Evolutionary conservation across 2,113 vertebrate genomes (phyloP).

Genomic region (Dermatemys mawii): DNA sequence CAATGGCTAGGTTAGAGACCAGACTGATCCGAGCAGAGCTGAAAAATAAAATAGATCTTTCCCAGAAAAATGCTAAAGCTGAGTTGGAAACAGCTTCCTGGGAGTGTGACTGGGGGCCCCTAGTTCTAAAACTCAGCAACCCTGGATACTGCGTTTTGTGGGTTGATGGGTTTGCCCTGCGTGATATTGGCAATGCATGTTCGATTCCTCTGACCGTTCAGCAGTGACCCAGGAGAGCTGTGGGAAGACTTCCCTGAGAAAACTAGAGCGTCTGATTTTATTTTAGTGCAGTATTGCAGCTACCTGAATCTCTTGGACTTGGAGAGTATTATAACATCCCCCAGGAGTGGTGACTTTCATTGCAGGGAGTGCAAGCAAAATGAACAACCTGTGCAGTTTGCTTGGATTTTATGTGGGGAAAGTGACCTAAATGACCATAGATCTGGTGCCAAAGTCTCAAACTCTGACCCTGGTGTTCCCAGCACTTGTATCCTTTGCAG

Average conservation of each 20-base stretch:
- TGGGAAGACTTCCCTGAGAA: not conserved
- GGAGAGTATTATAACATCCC: not conserved
- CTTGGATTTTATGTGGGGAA: not conserved
- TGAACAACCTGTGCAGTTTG: not conserved
- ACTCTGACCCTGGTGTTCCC: fast-evolving
- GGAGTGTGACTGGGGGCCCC: not conserved
- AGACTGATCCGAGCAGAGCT: not conserved
- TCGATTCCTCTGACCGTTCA: not conserved
- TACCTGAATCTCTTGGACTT: not conserved
- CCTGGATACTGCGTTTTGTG: not conserved
- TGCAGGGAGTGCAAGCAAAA: not conserved
- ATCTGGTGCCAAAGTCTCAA: fast-evolving
- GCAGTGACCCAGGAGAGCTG: too few species aligned
- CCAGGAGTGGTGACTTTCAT: fast-evolving
- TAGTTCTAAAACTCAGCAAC: not conserved
- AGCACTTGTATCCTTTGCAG: not conserved
- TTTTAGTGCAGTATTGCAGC: not conserved
- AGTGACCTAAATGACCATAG: fast-evolving
- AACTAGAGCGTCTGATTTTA: not conserved
- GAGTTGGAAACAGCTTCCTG: not conserved
- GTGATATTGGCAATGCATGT: not conserved
- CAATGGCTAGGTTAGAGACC: not conserved
- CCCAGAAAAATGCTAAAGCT: not conserved
- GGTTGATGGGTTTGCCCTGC: not conserved
- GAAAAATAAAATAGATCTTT: too few species aligned